Evolutionary conservation across 2,888 invertebrate species (phyloP), one percentile per base, ranked within the genome.

Genomic region (Esperia sulphurella): DNA sequence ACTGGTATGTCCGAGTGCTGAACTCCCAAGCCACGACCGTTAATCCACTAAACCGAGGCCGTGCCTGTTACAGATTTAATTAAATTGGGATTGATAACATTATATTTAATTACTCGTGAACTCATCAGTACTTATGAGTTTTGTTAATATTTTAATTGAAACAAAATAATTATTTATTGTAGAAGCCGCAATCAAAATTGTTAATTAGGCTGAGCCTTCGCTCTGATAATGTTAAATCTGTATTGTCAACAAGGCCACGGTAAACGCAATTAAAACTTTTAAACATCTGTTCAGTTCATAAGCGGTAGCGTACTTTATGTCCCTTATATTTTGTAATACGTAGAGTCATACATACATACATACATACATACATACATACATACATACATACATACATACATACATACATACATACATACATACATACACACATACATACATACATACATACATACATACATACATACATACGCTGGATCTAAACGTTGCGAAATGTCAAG

Each of bases 231-330:
- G 29, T 29, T 45, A 38, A 50, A 55, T 55, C 53, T 46, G 53
- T 51, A 54, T 50, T 54, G 58, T 55, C 52, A 55, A 58, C 55
- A 58, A 47, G 43, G 51, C 50, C 46, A 48, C 50, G 45, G 52
- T 54, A 43, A 55, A 55, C 51, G 54, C 52, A 58, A 58, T 58
- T 55, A 55, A 53, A 58, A 58, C 54, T 58, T 58, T 50, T 8
- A 39, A 39, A 14, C 13, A 13, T 3, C 12, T 37, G 13, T 12
- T 1, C 12, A 37, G 10, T 8, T 31, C 2, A 9, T 31, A 10
- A 31, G 31, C 31, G 31, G 31, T 31, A 31, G 31, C 31, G 31
- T 1, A 31, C 21, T 21, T 5, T 21, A 3, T 21, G 21, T 3
- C 21, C n/a, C n/a, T n/a, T n/a, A n/a, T n/a, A n/a, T n/a, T n/a